Conservation (phyloP, 2,888 invertebrate genomes). For the Bombylius major region DNA sequence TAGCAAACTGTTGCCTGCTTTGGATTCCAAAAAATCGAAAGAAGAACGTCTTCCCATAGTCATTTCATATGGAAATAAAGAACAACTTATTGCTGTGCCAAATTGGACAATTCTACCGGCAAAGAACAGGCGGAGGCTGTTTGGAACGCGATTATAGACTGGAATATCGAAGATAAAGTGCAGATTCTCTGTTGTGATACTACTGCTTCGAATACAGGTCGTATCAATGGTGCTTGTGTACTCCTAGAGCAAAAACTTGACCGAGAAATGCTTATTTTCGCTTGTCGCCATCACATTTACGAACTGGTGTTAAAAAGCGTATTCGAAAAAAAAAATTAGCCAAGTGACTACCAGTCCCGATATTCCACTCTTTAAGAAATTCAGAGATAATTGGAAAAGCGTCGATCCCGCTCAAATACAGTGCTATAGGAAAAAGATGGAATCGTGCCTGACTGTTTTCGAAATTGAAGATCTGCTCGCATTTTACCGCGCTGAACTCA, state of each 20-base stretch:
- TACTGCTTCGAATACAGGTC: conserved; percentile 19
- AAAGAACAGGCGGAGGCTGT: conserved; percentile 18
- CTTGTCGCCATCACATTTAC: conserved; percentile 13
- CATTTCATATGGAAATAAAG: no score
- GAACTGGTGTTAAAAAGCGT: no score
- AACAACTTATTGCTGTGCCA: no score
- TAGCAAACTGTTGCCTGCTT: conserved; percentile 23
- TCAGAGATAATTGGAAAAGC: conserved; percentile 2
- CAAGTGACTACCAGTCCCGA: conserved; percentile 17
- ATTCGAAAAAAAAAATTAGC: no score
- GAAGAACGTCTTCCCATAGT: conserved; percentile 24
- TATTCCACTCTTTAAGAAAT: conserved; percentile 18
- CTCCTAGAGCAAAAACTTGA: conserved; percentile 16
- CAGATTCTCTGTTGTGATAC: conserved; percentile 18
- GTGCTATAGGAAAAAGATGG: not conserved
- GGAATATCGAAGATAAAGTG: conserved; percentile 15
- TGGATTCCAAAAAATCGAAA: conserved; percentile 10
- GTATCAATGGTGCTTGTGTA: conserved; percentile 18
- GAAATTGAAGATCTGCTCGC: not conserved
- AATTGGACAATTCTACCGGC: conserved; percentile 18
- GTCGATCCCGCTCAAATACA: conserved; percentile 2
- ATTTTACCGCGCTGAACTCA: conserved; percentile 11
- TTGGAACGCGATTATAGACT: conserved; percentile 14
- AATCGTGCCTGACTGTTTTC: conserved; percentile 14
- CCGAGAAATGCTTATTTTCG: conserved; percentile 9